A percentile compares a stretch with the other conserved stretches of the same genome.
phyloP scores from a whole-genome alignment of 2,888 invertebrate species.

The Noctua comes region DNA sequence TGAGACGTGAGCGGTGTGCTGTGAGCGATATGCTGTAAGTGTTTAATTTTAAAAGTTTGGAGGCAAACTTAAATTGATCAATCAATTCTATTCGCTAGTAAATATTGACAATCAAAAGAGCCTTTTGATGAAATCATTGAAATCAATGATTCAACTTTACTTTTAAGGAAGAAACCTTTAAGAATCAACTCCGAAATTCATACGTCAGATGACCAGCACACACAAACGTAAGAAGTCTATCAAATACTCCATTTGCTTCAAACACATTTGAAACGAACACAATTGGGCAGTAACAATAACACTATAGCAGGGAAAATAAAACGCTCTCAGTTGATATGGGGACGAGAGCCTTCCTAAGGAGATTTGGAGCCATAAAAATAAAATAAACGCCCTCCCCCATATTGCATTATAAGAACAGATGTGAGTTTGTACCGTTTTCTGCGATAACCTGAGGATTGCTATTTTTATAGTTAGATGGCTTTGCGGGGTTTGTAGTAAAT shows the following conservation, averaged over 20 bases:
- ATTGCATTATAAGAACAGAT: slow-evolving; percentile 66
- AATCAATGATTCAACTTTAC: too few species aligned
- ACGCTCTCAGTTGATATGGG: slow-evolving; percentile 42
- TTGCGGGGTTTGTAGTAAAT: not conserved
- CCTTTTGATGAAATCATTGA: too few species aligned
- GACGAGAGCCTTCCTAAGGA: slow-evolving; percentile 55
- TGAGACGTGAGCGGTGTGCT: too few species aligned
- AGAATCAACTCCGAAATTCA: not conserved
- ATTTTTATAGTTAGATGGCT: slow-evolving; percentile 38
- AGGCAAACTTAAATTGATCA: too few species aligned
- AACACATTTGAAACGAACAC: slow-evolving; percentile 34
- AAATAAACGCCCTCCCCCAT: slow-evolving; percentile 69
- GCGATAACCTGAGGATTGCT: slow-evolving; percentile 47
- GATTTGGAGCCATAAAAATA: slow-evolving; percentile 72
- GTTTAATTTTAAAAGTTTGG: too few species aligned
- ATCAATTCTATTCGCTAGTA: too few species aligned
- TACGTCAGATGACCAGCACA: not conserved
- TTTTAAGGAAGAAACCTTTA: too few species aligned
- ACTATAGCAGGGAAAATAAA: slow-evolving; percentile 45
- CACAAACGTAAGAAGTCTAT: slow-evolving; percentile 14
- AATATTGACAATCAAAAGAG: too few species aligned
- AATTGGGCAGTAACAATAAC: slow-evolving; percentile 56
- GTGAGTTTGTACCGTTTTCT: slow-evolving; percentile 65
- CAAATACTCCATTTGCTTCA: slow-evolving; percentile 17
- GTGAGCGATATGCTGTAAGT: too few species aligned